Percentiles rank a stretch among this genome's conserved stretches.
Conservation (phyloP, 2,888 invertebrate species). For the Hypomecis punctinalis region DNA sequence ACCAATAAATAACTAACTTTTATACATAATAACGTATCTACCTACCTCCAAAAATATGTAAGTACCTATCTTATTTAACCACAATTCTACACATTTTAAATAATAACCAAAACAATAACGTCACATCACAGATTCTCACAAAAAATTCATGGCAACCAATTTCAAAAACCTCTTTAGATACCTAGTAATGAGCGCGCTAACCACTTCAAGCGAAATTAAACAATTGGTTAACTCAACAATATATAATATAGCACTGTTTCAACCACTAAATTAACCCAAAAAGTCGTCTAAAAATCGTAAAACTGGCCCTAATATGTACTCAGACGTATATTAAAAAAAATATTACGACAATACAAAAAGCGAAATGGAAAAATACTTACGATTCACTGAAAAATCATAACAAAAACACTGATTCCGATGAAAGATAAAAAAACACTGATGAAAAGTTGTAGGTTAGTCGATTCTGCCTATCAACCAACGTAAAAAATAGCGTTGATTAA, state of each 20-base stretch:
- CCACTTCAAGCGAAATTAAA: neutral
- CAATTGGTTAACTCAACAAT: neutral
- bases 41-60: too few relatives aligned
- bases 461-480: neutral
- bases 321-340: too few relatives aligned
- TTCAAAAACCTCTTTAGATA: neutral
- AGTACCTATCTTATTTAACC: too few relatives aligned
- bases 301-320: too few relatives aligned
- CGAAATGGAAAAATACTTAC: constrained; percentile 5
- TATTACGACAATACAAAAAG: too few relatives aligned
- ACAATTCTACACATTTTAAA: too few relatives aligned
- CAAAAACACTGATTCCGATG: neutral
- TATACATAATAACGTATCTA: too few relatives aligned
- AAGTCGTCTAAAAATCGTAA: neutral
- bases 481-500: neutral
- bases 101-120: too few relatives aligned
- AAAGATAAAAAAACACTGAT: constrained; percentile 4
- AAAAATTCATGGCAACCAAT: neutral
- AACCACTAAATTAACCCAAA: neutral
- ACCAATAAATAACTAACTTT: too few relatives aligned
- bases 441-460: neutral
- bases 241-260: neutral
- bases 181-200: neutral
- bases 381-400: constrained; percentile 2
- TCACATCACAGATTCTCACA: too few relatives aligned